Base-by-base conservation (phyloP, 2,113 vertebrate species). In the Xenotilapia longispinis region DNA sequence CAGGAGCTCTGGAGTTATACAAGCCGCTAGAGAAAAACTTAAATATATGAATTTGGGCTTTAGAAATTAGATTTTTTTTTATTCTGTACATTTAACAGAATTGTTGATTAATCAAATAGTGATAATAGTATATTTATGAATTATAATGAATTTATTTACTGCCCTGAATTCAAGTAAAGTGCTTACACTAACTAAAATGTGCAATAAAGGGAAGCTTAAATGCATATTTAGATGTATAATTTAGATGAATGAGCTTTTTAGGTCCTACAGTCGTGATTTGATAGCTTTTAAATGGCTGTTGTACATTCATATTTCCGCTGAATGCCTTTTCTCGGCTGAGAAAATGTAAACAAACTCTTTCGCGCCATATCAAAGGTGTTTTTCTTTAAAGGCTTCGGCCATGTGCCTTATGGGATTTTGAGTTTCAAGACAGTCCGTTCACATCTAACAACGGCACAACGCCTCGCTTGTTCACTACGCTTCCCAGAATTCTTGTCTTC, bases 341-440 rank as follows among this genome's bases (percentile, higher is more conserved):
- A 88, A 93, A 88, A 95, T 90, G 94, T 96, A 95, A 95, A 96
- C 95, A 96, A 95, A 95, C 84, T 78, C 83, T 42, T 96, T 96
- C 93, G 95, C 95, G 96, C 95, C 96, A 95, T 94, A 78, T 93
- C 90, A 42, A 38, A 33, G 79, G 38, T 85, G 92, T 91, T 94
- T 91, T 85, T 94, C 85, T 91, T 92, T 73, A 70, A 88, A 75
- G 87, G 79, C 42, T 75, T 47, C 1, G n/a, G 1, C 65, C 53
- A 13, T 47, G 36, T 87, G 89, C 14, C 2, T 93, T 86, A 5
- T 94, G 95, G 96, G 94, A 94, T 4, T 36, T 89, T 5, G 91
- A 92, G 93, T 95, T 79, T 36, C 4, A 26, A 60, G 36, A 3
- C 15, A 17, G 33, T 3, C n/a, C 42, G 28, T 23, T 40, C 21